Evolutionary conservation across 2,888 invertebrate species (phyloP), one percentile per base, ranked within the genome.

Genomic region (Monoplex corrugatus): DNA sequence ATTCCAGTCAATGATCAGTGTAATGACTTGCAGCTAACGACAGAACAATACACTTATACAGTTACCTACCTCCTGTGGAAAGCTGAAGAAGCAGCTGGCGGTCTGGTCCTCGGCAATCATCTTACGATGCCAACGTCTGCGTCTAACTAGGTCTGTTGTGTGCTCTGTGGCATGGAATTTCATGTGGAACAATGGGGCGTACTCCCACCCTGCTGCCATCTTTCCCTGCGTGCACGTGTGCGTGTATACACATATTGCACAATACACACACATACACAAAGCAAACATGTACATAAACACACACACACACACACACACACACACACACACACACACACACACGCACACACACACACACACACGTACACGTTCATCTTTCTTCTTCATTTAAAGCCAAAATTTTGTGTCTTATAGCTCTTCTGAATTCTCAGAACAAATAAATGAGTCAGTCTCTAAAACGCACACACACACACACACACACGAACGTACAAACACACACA

Each of bases 51-150:
- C n/a, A n/a, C n/a, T n/a, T n/a, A n/a, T n/a, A n/a, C n/a, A n/a
- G n/a, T n/a, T n/a, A 87, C 63, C 82, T 63, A 91, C 91, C 90
- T 91, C 92, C 89, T 91, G 89, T 44, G 92, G 87, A n/a, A 94
- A 87, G 89, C 93, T 94, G 93, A 96, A 96, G 93, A 95, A 95
- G 91, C 96, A 96, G 50, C 94, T 93, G 2, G 93, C 93, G 0
- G 92, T 92, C 10, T 91, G 90, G 78, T 94, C 94, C 82, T 92
- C 91, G 2, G 95, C 94, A 16, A 95, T 93, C 95, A 96, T 96
- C 92, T 96, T 96, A 50, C 96, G 93, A 91, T 96, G 96, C 96
- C 96, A 96, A 3, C 96, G 93, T 57, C 96, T 92, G 1, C 96
- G 93, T 28, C 96, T 91, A 40, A 96, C 96, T 90, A 96, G 92